phyloP scores from a whole-genome alignment of 2,113 vertebrate species.

The Solea senegalensis region DNA sequence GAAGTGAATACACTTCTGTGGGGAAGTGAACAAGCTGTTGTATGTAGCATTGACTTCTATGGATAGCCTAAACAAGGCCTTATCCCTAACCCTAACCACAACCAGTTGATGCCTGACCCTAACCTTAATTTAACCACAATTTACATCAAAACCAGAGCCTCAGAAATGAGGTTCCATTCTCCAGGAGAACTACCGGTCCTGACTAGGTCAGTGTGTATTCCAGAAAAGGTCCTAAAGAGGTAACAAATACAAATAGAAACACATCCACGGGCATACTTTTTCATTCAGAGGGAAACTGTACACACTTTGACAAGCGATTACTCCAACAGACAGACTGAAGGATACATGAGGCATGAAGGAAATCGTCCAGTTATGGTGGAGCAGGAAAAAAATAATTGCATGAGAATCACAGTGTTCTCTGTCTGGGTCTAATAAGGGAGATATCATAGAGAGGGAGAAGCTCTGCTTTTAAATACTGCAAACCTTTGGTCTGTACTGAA shows the following conservation, averaged over 20 bases:
- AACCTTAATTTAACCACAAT: no score
- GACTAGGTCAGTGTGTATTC: no score
- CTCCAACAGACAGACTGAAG: conserved; percentile 35
- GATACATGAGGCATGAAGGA: conserved; percentile 40
- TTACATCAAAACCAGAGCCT: no score
- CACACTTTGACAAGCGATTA: conserved; percentile 31
- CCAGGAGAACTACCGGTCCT: no score
- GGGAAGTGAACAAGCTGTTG: not conserved
- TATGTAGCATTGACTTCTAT: no score
- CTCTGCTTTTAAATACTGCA: conserved; percentile 49
- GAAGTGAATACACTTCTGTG: not conserved
- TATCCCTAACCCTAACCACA: no score
- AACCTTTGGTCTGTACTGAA: conserved; percentile 45
- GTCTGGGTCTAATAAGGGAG: conserved; percentile 62
- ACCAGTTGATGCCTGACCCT: no score
- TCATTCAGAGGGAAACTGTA: conserved; percentile 18
- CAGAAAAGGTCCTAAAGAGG: no score
- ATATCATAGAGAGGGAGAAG: conserved; percentile 46
- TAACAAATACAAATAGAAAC: no score
- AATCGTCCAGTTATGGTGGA: conserved; percentile 51
- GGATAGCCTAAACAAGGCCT: no score
- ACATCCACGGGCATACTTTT: conserved; percentile 3
- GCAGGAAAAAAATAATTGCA: conserved; percentile 65
- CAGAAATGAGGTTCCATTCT: no score
- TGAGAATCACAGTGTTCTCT: conserved; percentile 59